Conservation (phyloP, 2,113 vertebrate species). For the Mus musculus region GRCm39 chr5:29237501-29238000, state of each 20-base stretch:
- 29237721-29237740: not conserved
- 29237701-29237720: not conserved
- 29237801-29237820: not conserved
- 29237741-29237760: not conserved
- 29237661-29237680: not conserved
- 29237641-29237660: not conserved
- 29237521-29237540: accelerated
- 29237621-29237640: not conserved
- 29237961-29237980: not conserved
- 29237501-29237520: accelerated
- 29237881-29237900: not conserved
- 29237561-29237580: not conserved
- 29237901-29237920: accelerated
- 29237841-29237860: not conserved
- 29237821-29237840: too few species aligned
- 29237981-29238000: not conserved
- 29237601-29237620: accelerated
- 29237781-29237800: accelerated
- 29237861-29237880: not conserved
- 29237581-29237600: not conserved
- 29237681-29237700: not conserved
- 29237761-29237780: not conserved
- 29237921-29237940: not conserved
- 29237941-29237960: not conserved
- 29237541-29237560: not conserved